Evolutionary conservation across 1,140 invertebrate species (phyloP).

Genomic region (Rhagoletis pomonella): DNA sequence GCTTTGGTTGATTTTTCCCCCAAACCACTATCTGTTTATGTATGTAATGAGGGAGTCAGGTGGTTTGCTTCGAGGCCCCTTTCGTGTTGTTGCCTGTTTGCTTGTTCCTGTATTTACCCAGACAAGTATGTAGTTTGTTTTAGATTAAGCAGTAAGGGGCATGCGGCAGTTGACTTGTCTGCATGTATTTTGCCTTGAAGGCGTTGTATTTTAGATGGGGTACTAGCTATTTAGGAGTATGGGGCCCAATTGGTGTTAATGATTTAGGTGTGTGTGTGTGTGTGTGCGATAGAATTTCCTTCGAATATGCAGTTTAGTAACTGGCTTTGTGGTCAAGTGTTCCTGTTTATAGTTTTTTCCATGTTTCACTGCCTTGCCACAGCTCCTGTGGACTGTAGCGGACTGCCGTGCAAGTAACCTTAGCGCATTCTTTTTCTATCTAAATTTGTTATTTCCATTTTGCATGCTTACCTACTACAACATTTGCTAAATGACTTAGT

Average conservation of each 20-base stretch:
- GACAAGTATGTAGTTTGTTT: background rate
- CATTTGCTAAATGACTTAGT: slow-evolving; percentile 25
- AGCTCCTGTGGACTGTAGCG: background rate
- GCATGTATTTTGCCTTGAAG: background rate
- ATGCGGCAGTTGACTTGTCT: background rate
- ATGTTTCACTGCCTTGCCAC: background rate
- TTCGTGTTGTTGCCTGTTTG: background rate
- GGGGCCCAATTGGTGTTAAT: background rate
- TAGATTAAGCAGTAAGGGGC: background rate
- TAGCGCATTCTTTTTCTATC: background rate
- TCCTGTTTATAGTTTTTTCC: background rate
- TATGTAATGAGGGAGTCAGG: background rate
- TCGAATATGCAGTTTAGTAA: background rate
- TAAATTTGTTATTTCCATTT: background rate
- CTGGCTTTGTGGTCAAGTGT: background rate
- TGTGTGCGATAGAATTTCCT: background rate
- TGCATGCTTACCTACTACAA: background rate
- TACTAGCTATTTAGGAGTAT: background rate
- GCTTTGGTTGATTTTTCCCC: slow-evolving; percentile 22
- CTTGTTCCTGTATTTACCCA: background rate
- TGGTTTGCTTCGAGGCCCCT: background rate
- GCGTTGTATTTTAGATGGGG: background rate
- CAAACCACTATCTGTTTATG: background rate
- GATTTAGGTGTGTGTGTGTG: background rate
- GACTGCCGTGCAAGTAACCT: background rate